A percentile compares a stretch with the other conserved stretches of the same genome.
phyloP scores from a whole-genome alignment of 2,888 invertebrate species.

The Folsomia manolachei region DNA sequence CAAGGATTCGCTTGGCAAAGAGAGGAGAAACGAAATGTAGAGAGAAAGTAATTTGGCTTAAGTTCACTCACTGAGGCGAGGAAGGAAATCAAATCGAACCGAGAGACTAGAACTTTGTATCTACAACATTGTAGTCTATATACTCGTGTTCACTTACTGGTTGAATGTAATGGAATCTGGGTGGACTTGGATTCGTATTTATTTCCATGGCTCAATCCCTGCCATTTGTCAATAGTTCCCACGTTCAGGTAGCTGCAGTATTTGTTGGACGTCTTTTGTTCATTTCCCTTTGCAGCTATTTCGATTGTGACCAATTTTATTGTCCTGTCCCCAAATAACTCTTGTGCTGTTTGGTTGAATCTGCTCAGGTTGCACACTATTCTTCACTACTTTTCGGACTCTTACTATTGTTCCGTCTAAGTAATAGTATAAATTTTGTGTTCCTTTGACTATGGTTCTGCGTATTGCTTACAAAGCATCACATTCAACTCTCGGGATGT shows the following conservation, averaged over 20 bases:
- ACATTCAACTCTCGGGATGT: too few species aligned
- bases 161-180: background rate
- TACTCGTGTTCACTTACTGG: background rate
- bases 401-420: too few species aligned
- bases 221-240: constrained; percentile 5
- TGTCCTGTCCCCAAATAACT: background rate
- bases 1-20: too few species aligned
- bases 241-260: background rate
- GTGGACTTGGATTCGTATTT: background rate
- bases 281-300: background rate
- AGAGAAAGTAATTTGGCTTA: constrained; percentile 9
- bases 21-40: background rate
- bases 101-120: background rate
- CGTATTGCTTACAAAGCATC: too few species aligned
- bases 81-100: background rate
- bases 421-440: too few species aligned
- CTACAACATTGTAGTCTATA: background rate
- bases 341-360: background rate
- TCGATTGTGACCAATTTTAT: background rate
- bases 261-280: background rate
- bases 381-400: too few species aligned
- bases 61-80: background rate
- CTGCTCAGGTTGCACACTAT: background rate
- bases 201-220: background rate
- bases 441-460: too few species aligned